phyloP scores from a whole-genome alignment of 1,140 invertebrate species.

The Calliopsis andreniformis region DNA sequence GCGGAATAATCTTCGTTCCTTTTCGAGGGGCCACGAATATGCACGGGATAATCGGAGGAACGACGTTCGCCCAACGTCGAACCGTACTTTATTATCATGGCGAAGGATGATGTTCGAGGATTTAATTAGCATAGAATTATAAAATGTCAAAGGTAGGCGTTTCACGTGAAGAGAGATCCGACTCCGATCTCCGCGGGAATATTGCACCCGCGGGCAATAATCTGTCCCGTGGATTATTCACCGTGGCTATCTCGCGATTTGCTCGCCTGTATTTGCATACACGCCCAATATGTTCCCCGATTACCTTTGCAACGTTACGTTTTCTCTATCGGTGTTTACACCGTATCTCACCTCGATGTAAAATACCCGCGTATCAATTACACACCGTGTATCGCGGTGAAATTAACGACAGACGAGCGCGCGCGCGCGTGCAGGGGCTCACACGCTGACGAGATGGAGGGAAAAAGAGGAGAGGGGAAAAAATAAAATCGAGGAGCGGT shows the following conservation, averaged over 20 bases:
- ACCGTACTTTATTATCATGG: slow-evolving; percentile 38
- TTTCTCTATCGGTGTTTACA: slow-evolving; percentile 43
- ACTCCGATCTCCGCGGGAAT: slow-evolving; percentile 47
- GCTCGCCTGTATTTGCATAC: slow-evolving; percentile 30
- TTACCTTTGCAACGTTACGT: slow-evolving; percentile 17
- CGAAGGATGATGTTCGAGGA: slow-evolving; percentile 41
- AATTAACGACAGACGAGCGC: slow-evolving; percentile 29
- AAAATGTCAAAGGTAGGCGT: slow-evolving; percentile 61
- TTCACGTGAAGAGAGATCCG: slow-evolving; percentile 16
- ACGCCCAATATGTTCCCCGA: slow-evolving; percentile 39
- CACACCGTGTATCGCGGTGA: slow-evolving; percentile 2
- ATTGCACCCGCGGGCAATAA: slow-evolving; percentile 55
- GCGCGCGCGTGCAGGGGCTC: too few species aligned
- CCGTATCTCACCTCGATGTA: slow-evolving; percentile 19
- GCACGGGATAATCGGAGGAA: slow-evolving; percentile 11
- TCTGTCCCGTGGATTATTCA: slow-evolving; percentile 49
- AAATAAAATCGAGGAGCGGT: slow-evolving; percentile 1
- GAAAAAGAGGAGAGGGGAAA: background rate
- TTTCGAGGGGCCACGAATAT: too few species aligned
- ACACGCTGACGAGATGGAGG: background rate
- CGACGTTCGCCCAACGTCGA: background rate
- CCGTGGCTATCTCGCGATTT: background rate
- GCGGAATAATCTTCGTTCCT: too few species aligned
- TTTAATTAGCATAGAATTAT: slow-evolving; percentile 67
- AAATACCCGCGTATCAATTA: slow-evolving; percentile 43